Evolutionary conservation across 2,797 vertebrate genomes (phyloP), one percentile per base, ranked within the genome.

Genomic region (Eulemur mongoz): DNA sequence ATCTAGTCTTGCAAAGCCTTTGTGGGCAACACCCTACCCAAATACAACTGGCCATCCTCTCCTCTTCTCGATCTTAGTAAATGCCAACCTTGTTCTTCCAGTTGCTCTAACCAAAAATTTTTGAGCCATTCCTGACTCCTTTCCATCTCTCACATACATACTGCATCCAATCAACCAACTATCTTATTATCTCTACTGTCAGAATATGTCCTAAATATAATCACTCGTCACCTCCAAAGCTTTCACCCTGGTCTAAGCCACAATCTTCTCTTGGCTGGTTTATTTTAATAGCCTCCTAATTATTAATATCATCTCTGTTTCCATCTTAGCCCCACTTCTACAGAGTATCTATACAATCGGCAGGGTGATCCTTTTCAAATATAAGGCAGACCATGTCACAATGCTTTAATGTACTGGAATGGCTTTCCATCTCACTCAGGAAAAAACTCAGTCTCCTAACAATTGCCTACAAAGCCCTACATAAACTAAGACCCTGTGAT

Each of bases 281-380:
- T 80, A 57, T 75, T 93, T 95, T 50, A 65, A 32, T 76, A 78
- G 40, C 25, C 35, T 63, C 43, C 22, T 93, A 70, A 72, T 30
- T 59, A 59, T 59, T 59, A 25, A 59, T 69, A 61, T 65, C 10
- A 30, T 63, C 27, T 76, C 69, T 52, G 35, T 40, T 78, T 78
- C 89, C 30, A 15, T 78, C 18, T 35, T 38, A 61, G n/a, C 40
- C 22, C 27, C 43, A 35, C 9, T 84, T 65, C 20, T 48, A 2
- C n/a, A 38, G 32, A n/a, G 54, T 67, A n/a, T 65, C 38, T 82
- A 35, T 32, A 43, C 35, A 40, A 32, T 3, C 32, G 30, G 6
- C 1, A 59, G n/a, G 25, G 10, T 0, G 11, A 52, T 50, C 30
- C 20, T 73, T 94, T 59, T 65, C 65, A 91, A 78, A 22, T 43